Base-by-base conservation (phyloP, 2,888 invertebrate species). In the Pegoplata infirma region DNA sequence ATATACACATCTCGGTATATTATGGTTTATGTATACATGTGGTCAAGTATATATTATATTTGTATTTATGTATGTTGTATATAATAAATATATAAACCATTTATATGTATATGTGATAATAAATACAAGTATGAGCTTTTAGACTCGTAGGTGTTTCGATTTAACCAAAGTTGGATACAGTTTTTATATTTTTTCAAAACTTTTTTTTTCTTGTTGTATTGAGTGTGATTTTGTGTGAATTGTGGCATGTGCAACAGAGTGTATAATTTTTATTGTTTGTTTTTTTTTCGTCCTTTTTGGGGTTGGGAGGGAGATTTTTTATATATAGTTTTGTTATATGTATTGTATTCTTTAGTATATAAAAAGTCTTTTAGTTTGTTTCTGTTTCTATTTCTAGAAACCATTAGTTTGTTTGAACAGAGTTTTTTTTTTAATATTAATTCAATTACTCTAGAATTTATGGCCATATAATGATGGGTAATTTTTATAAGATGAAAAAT, bases 181-280 rank as follows among this genome's bases (percentile, higher is more conserved):
- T 59, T 44, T 40, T 49, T 17, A 5, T 49, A 5, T 23, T 58
- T 76, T 14, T 68, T 21, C n/a, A n/a, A n/a, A n/a, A n/a, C n/a
- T n/a, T n/a, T 47, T 67, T 49, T 55, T 53, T 44, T 51, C 61
- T 46, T 40, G 32, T 44, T 40, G 66, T 44, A 59, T 74, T 69
- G 69, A 74, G 73, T 81, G 71, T 79, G 76, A 76, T 81, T 82
- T 78, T 83, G 81, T 83, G 83, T 79, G 83, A 83, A 81, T 82
- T 82, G 82, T 81, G 79, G 81, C 82, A 82, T 82, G 81, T 83
- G 83, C 82, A 82, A 82, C 81, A 82, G 82, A 81, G 81, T 81
- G 81, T 80, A 79, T 82, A 81, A 82, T 81, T 79, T 79, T 82
- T 82, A 81, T 81, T 81, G 71, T 81, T 55, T 19, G 69, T 44